Evolutionary conservation across 2,888 invertebrate species (phyloP).

Genomic region (Eupelmus urozonus): DNA sequence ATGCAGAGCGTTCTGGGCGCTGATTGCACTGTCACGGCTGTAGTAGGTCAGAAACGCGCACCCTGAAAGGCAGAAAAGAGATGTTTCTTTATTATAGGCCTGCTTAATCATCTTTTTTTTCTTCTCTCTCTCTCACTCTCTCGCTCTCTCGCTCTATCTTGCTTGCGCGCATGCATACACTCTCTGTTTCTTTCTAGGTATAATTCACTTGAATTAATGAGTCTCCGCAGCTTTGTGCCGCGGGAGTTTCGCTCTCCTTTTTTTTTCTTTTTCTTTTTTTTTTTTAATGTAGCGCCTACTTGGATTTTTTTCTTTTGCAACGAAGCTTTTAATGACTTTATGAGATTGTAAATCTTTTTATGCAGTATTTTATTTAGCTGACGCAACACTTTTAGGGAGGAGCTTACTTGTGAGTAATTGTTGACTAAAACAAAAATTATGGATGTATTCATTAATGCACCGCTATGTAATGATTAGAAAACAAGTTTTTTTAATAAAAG

Average conservation of each 20-base stretch:
- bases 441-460: too few species aligned
- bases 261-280: background rate
- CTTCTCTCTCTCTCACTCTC: background rate
- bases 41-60: constrained; percentile 99
- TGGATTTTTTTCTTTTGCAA: background rate
- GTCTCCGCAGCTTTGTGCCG: background rate
- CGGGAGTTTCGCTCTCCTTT: background rate
- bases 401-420: too few species aligned
- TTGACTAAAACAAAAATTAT: too few species aligned
- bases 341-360: constrained; percentile 11
- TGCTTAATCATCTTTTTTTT: constrained; percentile 39
- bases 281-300: background rate
- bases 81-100: constrained; percentile 43
- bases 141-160: background rate
- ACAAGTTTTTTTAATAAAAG: too few species aligned
- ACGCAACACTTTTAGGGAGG: too few species aligned
- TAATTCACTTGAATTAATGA: constrained; percentile 37
- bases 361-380: too few species aligned
- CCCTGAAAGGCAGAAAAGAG: constrained; percentile 82
- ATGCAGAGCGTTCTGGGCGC: constrained; percentile 95
- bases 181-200: background rate
- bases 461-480: too few species aligned
- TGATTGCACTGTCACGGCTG: constrained; percentile 95
- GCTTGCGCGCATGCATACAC: background rate
- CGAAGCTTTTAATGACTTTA: constrained; percentile 7